A percentile compares a stretch with the other conserved stretches of the same genome.
Conservation (phyloP, 2,888 invertebrate genomes). For the Drosophila setosimentum region DNA sequence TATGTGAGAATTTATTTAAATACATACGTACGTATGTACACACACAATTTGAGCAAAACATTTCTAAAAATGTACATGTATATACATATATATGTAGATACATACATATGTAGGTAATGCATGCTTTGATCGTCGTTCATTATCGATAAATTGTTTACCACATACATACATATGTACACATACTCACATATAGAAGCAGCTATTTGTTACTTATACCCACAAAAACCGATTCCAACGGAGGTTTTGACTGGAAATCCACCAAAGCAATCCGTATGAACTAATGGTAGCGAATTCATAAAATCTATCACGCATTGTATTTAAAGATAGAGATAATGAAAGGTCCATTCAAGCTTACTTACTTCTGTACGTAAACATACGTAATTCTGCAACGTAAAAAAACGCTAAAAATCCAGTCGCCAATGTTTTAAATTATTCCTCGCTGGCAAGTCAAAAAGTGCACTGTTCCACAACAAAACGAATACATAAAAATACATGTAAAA, state of each 20-base stretch:
- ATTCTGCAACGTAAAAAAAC: neutral
- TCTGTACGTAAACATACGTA: neutral
- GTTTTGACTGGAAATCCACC: conserved; percentile 9
- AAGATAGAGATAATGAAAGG: neutral
- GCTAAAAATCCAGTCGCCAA: neutral
- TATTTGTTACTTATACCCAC: neutral
- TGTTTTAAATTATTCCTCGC: neutral
- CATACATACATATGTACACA: neutral
- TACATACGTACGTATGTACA: conserved; percentile 1
- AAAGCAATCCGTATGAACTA: conserved; percentile 2
- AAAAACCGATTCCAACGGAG: conserved; percentile 7
- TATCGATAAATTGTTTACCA: neutral
- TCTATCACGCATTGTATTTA: neutral
- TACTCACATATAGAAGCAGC: neutral
- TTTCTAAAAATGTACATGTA: neutral
- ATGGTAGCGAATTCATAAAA: neutral
- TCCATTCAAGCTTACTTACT: neutral
- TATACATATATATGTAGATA: conserved; percentile 2
- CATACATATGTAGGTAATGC: neutral
- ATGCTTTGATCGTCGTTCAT: neutral
- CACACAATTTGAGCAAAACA: neutral
- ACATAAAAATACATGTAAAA: neutral
- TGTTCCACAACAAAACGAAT: neutral
- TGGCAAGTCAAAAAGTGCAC: neutral
- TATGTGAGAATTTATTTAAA: neutral